A percentile compares a stretch with the other conserved stretches of the same genome.
These are phyloP conservation scores for Catharus bicknelli DNA, from an alignment of 2,113 vertebrate genomes.

Conservation along the genomic window DNA sequence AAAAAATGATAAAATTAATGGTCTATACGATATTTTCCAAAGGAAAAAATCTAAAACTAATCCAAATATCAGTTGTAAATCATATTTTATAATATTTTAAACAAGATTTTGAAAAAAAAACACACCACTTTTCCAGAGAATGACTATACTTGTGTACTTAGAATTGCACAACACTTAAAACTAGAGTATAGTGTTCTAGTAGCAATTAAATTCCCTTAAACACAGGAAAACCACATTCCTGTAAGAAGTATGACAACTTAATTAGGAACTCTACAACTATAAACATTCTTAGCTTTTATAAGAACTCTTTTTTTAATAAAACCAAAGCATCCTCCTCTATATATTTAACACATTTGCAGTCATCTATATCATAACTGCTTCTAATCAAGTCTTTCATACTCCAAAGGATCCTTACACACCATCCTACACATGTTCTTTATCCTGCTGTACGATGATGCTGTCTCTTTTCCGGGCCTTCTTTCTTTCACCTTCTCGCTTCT, in stretches of 20 bases:
- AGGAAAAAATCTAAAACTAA: background rate
- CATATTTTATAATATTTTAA: background rate
- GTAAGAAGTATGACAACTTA: background rate
- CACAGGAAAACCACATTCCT: background rate
- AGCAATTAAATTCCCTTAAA: background rate
- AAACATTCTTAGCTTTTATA: background rate
- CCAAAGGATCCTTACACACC: background rate
- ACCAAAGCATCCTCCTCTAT: background rate
- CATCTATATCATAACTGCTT: background rate
- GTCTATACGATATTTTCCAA: background rate
- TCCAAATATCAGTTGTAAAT: background rate
- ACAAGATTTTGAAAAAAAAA: background rate
- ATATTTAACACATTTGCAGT: background rate
- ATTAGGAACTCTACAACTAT: background rate
- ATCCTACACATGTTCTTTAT: background rate
- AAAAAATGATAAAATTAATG: background rate
- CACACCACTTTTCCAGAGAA: background rate
- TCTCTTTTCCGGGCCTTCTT: background rate
- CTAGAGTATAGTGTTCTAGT: background rate
- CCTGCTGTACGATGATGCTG: accelerated
- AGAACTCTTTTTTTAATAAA: background rate
- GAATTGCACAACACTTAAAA: background rate
- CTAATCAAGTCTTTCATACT: background rate
- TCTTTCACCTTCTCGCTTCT: background rate
- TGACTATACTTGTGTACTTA: background rate